A percentile compares a stretch with the other conserved stretches of the same genome.
phyloP scores from a whole-genome alignment of 1,140 invertebrate species.

The Drosophila melanica region DNA sequence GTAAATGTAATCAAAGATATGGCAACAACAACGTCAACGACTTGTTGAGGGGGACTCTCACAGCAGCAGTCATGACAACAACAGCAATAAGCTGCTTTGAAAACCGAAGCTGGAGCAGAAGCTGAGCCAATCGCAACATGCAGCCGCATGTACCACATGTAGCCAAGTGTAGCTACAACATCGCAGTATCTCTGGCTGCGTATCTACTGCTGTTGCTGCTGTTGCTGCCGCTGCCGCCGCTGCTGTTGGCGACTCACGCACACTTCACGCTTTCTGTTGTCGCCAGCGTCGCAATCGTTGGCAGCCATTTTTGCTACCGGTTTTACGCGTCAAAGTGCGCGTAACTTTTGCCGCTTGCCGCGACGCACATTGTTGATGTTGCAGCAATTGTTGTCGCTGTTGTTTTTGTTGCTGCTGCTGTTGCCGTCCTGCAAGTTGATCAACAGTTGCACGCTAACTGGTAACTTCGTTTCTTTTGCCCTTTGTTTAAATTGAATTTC shows the following conservation, averaged over 20 bases:
- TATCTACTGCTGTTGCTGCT: constrained; percentile 54
- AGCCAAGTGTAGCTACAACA: constrained; percentile 71
- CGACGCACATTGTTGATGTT: constrained; percentile 56
- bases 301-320: constrained; percentile 75
- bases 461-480: constrained; percentile 45
- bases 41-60: constrained; percentile 2
- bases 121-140: constrained; percentile 31
- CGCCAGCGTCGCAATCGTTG: constrained; percentile 37
- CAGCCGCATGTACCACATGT: constrained; percentile 51
- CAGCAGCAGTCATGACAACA: constrained; percentile 37
- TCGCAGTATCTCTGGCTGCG: constrained; percentile 61
- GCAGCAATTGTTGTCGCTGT: neutral
- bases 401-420: constrained; percentile 5
- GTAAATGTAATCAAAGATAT: constrained; percentile 61
- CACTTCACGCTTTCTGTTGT: constrained; percentile 67
- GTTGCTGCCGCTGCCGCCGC: constrained; percentile 4
- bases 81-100: constrained; percentile 27
- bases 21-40: constrained; percentile 24
- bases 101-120: constrained; percentile 5
- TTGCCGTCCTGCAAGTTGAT: constrained; percentile 38
- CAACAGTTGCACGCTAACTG: constrained; percentile 48
- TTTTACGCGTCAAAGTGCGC: constrained; percentile 79
- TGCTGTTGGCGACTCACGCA: constrained; percentile 56
- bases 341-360: constrained; percentile 78
- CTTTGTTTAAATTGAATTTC: constrained; percentile 45